Evolutionary conservation across 2,797 vertebrate species (phyloP).

Genomic region (Acipenser oxyrinchus): DNA sequence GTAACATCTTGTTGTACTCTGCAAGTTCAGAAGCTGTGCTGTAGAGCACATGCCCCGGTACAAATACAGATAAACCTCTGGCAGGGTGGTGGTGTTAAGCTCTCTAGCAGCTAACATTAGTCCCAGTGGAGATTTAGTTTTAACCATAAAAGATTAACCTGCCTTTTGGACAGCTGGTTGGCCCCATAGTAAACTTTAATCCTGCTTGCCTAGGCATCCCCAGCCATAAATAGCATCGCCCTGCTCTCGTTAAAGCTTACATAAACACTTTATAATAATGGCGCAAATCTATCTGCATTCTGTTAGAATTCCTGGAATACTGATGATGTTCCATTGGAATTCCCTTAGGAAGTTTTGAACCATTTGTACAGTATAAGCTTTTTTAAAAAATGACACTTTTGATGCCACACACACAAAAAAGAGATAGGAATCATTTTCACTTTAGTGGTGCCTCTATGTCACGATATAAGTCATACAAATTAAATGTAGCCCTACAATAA

Average conservation of each 20-base stretch:
- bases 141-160: neutral
- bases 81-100: constrained; percentile 4
- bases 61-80: too few species aligned
- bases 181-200: constrained; percentile 6
- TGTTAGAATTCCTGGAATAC: constrained; percentile 8
- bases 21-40: neutral
- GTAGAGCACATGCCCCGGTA: neutral
- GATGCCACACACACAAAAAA: too few species aligned
- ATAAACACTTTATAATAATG: constrained; percentile 7
- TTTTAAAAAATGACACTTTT: neutral
- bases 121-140: neutral
- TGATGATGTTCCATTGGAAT: constrained; percentile 2
- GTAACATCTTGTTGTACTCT: too few species aligned
- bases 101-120: neutral
- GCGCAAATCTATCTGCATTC: constrained; percentile 10
- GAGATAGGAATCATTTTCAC: too few species aligned
- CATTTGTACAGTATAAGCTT: constrained; percentile 1
- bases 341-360: constrained; percentile 3
- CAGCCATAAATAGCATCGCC: constrained; percentile 6
- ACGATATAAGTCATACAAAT: too few species aligned
- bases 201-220: constrained; percentile 6
- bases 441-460: too few species aligned
- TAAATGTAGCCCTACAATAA: too few species aligned
- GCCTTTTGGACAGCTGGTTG: constrained; percentile 11
- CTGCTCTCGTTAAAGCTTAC: neutral